Evolutionary conservation across 2,113 vertebrate species (phyloP), one percentile per base, ranked within the genome.

Genomic region (Microtus oregoni): DNA sequence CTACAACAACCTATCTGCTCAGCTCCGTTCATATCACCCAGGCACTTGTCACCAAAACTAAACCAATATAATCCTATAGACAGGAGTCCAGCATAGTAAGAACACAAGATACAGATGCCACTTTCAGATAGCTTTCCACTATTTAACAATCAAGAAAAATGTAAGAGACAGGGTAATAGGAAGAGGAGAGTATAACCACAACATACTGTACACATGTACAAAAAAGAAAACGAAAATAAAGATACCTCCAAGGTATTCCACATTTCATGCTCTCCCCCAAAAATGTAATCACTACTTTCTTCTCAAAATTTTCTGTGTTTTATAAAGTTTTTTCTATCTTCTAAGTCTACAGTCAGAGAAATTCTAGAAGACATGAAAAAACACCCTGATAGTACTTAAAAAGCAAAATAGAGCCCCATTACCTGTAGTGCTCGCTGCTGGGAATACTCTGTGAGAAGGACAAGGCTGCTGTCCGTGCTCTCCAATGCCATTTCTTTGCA

Each of bases 401-500:
- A 83, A 90, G 78, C 22, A 90, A 58, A 50, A 15, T 41, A 38
- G 26, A 88, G 20, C 44, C 26, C 24, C 90, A 63, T 98, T 98
- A 99, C 99, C 99, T 99, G 99, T 99, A 99, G 13, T 97, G 94
- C 0, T 98, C 58, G 90, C 98, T 99, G 93, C 95, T 1, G 7
- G 99, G 99, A 81, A 99, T 97, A 44, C 96, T 98, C 97, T 99
- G 99, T 98, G 99, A 99, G 98, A 99, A 99, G 97, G 99, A 98
- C 35, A 99, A 98, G 12, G 99, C 99, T 0, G 99, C 98, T 0
- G 99, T 99, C 58, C 99, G 98, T 0, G 99, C 99, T 95, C 99
- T 99, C 99, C 99, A 99, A 77, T 99, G 99, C 99, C 99, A 99
- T 96, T 99, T 99, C 98, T 99, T 99, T 70, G 99, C 99, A 15